A percentile compares a stretch with the other conserved stretches of the same genome.
These are phyloP conservation scores for Coronaproctus castanopsis DNA, from an alignment of 2,888 invertebrate species.

Conservation along the genomic window DNA sequence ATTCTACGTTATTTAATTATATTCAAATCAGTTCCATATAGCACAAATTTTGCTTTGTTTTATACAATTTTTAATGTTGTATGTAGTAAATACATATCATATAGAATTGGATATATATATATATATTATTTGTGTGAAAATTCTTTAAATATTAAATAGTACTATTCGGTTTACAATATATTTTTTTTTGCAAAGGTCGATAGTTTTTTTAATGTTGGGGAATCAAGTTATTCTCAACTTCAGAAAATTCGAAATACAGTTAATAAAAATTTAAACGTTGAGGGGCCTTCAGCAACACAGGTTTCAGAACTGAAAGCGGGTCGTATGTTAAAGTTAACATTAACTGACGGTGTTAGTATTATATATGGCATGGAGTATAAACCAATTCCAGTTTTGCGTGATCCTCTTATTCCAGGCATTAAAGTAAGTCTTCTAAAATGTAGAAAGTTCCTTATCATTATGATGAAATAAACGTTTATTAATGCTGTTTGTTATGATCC, in stretches of 20 bases:
- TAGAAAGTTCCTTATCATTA: background rate
- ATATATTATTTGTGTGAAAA: no score
- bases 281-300: constrained; percentile 12
- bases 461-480: background rate
- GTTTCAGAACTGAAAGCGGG: constrained; percentile 16
- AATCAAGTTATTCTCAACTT: constrained; percentile 21
- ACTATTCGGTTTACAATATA: no score
- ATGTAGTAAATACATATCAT: no score
- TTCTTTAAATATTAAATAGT: no score
- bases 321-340: constrained; percentile 20
- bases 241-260: constrained; percentile 17
- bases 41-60: no score
- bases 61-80: no score
- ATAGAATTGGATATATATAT: no score
- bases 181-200: constrained; percentile 14
- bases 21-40: no score
- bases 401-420: constrained; percentile 21
- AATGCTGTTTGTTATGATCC: no score
- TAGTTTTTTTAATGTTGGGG: constrained; percentile 19
- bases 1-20: no score
- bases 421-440: no score
- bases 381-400: constrained; percentile 18
- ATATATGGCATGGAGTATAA: constrained; percentile 21
- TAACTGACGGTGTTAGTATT: constrained; percentile 20
- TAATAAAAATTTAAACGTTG: constrained; percentile 15